Base-by-base conservation (phyloP, 2,888 invertebrate species). In the Mythimna albipuncta region DNA sequence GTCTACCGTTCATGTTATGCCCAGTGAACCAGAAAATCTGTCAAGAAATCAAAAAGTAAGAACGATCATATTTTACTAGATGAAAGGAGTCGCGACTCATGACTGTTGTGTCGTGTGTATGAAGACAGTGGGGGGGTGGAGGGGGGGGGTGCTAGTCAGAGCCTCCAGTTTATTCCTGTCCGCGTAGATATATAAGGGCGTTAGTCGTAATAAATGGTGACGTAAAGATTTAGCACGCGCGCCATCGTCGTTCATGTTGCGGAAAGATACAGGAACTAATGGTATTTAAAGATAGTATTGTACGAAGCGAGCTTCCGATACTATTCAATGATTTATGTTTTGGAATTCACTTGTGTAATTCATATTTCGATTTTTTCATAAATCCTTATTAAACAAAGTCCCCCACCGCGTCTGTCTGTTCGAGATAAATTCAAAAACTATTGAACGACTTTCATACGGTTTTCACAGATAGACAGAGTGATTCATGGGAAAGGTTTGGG, bases 251-350 rank as follows among this genome's bases (percentile, higher is more conserved):
- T 89, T 90, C 90, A 90, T 91, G 91, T 90, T 87, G 88, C 84
- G 89, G 89, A 91, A 91, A 91, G 91, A 92, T 91, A 91, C 87
- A 87, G 85, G 85, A 89, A 84, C 85, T 85, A 89, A 89, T 89
- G 85, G 86, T 86, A 80, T 86, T 85, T 87, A 83, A 86, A 85
- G 81, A 83, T 84, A 82, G 80, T 84, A 79, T 86, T 89, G 85
- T 83, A 78, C 67, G 78, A 75, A 81, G 80, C 74, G 79, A 69
- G 61, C 55, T 70, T 52, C 76, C 68, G 77, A 83, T 75, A 69
- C 64, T 62, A 79, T 75, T 75, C 69, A 72, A 68, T 79, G 82
- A 83, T 83, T 84, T 74, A 84, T 73, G 58, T 55, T 70, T 47
- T 54, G 57, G n/a, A 47, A 50, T 11, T 47, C 26, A 50, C 32